Evolutionary conservation across 2,113 vertebrate genomes (phyloP).

Genomic region (Odontesthes bonariensis): DNA sequence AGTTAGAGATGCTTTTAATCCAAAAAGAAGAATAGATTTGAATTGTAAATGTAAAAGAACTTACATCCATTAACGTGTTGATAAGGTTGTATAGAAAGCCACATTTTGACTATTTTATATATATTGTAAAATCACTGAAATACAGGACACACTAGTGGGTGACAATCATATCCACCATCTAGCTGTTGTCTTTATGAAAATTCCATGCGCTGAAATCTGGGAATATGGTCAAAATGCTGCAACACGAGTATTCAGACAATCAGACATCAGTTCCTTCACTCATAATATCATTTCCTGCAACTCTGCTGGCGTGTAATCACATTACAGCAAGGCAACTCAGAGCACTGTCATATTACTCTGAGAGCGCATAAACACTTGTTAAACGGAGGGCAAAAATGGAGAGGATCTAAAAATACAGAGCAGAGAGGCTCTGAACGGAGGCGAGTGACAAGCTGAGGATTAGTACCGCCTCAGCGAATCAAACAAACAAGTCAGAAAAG

Average conservation of each 20-base stretch:
- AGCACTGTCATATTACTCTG: constrained; percentile 39
- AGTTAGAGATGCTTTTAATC: too few relatives aligned
- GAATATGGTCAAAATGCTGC: constrained; percentile 3
- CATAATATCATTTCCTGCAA: constrained; percentile 23
- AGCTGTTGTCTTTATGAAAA: too few relatives aligned
- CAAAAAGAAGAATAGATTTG: too few relatives aligned
- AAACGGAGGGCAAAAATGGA: constrained; percentile 42
- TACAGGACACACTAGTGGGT: too few relatives aligned
- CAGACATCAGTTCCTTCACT: constrained; percentile 25
- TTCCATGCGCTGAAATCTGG: constrained; percentile 6
- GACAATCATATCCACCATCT: too few relatives aligned
- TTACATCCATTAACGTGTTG: too few relatives aligned
- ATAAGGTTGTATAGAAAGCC: too few relatives aligned
- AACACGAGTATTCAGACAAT: constrained; percentile 15
- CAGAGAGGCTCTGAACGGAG: constrained; percentile 35
- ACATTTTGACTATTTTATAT: too few relatives aligned
- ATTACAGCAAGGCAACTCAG: constrained; percentile 35
- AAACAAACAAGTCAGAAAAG: constrained; percentile 66
- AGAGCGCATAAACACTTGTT: constrained; percentile 55
- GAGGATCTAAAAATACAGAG: constrained; percentile 70
- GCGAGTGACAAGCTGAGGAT: constrained; percentile 61
- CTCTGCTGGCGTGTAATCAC: constrained; percentile 46
- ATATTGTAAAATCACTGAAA: too few relatives aligned
- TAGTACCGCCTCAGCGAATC: constrained; percentile 62
- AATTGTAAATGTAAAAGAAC: too few relatives aligned